Base-by-base conservation (phyloP, 1,140 invertebrate species). In the Anastatus disparis region DNA sequence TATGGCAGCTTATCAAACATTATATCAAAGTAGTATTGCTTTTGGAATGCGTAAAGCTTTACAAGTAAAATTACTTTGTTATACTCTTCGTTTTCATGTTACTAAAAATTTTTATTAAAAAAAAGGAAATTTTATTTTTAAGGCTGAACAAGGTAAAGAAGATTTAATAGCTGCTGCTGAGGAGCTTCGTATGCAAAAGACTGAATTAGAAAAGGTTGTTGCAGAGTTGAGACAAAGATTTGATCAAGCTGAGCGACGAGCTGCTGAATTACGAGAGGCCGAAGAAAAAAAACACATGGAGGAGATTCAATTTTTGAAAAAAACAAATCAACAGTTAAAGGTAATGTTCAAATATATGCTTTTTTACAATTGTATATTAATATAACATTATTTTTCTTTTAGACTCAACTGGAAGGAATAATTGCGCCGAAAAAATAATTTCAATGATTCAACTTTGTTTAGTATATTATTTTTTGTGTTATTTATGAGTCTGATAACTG, bases 31-130 rank as follows among this genome's bases (percentile, higher is more conserved):
- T 84, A 97, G 96, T 67, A 95, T 98, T 61, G 97, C 97, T 6
- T 99, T 98, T 83, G 97, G 97, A 29, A 96, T 99, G 90, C 90
- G 97, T 48, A 99, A 99, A 89, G 96, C 97, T n/a, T 85, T 98
- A 58, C 93, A 95, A 86, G 92, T 91, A 82, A 61, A 29, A 3
- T 61, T 42, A 59, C 24, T 59, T 7, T 13, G 24, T 35, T 56
- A 17, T 29, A n/a, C 17, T 17, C 6, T n/a, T n/a, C 15, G 4
- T 40, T 59, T 10, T 29, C 0, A 26, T 46, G 7, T 62, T 0
- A 29, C 3, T 50, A 22, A 1, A 29, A 55, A 59, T 55, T 24
- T 46, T 0, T 3, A n/a, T 35, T 15, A 46, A 65, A 12, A 44
- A 35, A 7, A 42, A 44, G n/a, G n/a, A n/a, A n/a, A n/a, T n/a